Base-by-base conservation (phyloP, 2,797 vertebrate genomes). In the Adelosebastes latens region DNA sequence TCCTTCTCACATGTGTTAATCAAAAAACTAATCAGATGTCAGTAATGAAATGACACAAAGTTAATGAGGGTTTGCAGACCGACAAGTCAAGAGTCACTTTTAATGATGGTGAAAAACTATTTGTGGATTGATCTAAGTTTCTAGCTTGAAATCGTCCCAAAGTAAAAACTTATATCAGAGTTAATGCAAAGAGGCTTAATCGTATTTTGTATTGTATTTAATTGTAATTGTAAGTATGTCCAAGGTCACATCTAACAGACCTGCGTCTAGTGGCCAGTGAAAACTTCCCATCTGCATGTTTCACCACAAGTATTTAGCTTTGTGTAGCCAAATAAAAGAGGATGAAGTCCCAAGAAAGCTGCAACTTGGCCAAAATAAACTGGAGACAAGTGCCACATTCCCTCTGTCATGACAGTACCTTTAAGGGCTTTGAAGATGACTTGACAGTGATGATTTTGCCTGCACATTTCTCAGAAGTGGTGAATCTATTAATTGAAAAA, bases 1-100 rank as follows among this genome's bases (percentile, higher is more conserved):
- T 90, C 88, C 75, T 84, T 77, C 88, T 91, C 70, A 85, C 84
- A 87, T 89, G 73, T 91, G 77, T 88, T 88, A 79, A 88, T 86
- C 79, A 87, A 88, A 82, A 84, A 90, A 85, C 79, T 69, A 83
- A 84, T 84, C 80, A 82, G 68, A 87, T 80, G 67, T 67, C 69
- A 66, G 72, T 61, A 76, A 77, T 59, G 76, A 78, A 83, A 46
- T 49, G 70, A 79, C 83, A 85, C 61, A 82, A 75, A 88, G 78
- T 85, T 88, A 91, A 90, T 87, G 72, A 90, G 72, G 53, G 66
- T 72, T 75, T 58, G 25, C 34, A 1, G 1, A n/a, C 10, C 9
- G 9, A 55, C 24, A 8, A 77, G 73, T 77, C 42, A 53, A 25
- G 29, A 75, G 59, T 64, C 69, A 25, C 25, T 39, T 77, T 72